These are phyloP conservation scores for Plemyria rubiginata DNA, from an alignment of 2,888 invertebrate species.

Conservation along the genomic window DNA sequence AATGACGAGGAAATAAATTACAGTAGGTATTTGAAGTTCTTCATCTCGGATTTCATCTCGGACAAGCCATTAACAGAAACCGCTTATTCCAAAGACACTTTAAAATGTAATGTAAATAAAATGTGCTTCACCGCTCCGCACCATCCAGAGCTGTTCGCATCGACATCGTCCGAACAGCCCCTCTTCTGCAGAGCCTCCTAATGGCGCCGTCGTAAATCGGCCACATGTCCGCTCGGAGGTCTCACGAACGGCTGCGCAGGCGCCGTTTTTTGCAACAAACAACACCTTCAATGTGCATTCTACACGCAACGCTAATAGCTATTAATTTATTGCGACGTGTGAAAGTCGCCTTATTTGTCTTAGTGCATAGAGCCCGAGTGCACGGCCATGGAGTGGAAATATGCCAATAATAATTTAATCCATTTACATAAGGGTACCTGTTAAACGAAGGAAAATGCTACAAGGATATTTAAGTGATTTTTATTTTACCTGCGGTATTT, in stretches of 20 bases:
- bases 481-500: background rate
- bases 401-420: slow-evolving; percentile 7
- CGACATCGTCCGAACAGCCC: slow-evolving; percentile 9
- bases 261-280: slow-evolving; percentile 29
- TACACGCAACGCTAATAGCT: slow-evolving; percentile 35
- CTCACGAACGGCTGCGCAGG: slow-evolving; percentile 18
- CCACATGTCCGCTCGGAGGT: slow-evolving; percentile 10
- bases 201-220: slow-evolving; percentile 25
- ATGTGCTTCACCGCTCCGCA: background rate
- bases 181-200: slow-evolving; percentile 12
- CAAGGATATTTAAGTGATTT: background rate
- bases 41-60: background rate
- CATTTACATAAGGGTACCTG: slow-evolving; percentile 8
- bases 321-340: slow-evolving; percentile 31
- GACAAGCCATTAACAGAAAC: background rate
- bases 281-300: slow-evolving; percentile 15
- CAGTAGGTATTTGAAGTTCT: background rate
- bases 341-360: slow-evolving; percentile 23
- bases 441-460: slow-evolving; percentile 1
- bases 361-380: slow-evolving; percentile 20
- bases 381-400: background rate
- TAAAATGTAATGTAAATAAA: no score
- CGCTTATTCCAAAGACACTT: background rate
- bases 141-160: slow-evolving; percentile 5
- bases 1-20: background rate